Base-by-base conservation (phyloP, 2,797 vertebrate genomes). In the Molossus molossus region DNA sequence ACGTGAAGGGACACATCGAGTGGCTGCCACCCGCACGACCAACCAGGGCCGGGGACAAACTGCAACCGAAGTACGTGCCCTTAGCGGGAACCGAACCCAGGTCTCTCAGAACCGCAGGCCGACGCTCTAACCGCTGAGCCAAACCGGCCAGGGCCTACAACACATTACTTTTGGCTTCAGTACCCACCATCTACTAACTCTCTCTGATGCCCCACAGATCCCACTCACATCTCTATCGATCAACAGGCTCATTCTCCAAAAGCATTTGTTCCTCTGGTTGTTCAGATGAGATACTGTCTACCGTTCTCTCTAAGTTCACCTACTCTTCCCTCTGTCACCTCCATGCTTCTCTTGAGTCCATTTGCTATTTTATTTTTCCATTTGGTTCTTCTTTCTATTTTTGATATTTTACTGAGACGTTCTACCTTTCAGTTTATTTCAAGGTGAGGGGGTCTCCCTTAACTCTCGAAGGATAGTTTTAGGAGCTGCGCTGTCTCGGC, bases 381-480 rank as follows among this genome's bases (percentile, higher is more conserved):
- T 75, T 82, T 88, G 48, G 14, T 75, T 75, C 27, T 80, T 72
- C 25, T 87, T 87, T 33, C 48, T 25, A 40, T 82, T 93, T 73
- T 75, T 37, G 40, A 12, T 57, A 57, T 65, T 67, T 65, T 88
- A 33, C 58, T 8, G 60, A 82, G 21, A 57, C 21, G 67, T 75
- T 53, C 25, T 81, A 13, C 4, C 33, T 72, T 75, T 79, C 37
- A 13, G 4, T 89, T 70, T 92, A 37, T 79, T 92, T 91, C n/a
- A 45, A 29, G 25, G 40, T 5, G 40, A 6, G 40, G 53, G 10
- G 1, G 0, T 83, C 11, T 45, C 64, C 62, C 48, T 82, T 60
- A 58, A 82, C 87, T 75, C n/a, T n/a, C n/a, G 76, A 72, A 64
- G 55, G 15, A 70, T 6, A 57, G 33, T 37, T 79, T 90, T 69